Base-by-base conservation (phyloP, 1,140 invertebrate genomes). In the Vanessa tameamea region DNA sequence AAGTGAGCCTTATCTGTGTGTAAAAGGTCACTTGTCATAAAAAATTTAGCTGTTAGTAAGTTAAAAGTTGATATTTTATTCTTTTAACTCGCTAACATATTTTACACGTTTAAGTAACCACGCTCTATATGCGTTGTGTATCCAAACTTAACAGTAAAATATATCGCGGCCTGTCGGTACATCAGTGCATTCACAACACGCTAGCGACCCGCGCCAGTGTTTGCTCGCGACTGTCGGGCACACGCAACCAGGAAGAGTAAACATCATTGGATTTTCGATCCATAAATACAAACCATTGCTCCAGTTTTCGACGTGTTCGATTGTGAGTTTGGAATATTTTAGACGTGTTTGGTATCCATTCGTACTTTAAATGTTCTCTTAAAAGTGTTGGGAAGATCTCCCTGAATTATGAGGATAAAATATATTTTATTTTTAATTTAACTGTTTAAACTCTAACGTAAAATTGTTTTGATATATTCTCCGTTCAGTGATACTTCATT, bases 221-320 rank as follows among this genome's bases (percentile, higher is more conserved):
- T 85, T 87, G 70, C 75, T 76, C 75, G 85, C 74, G 71, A 85
- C 59, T 78, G 72, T 79, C 77, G 70, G 77, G 75, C 71, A 73
- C 76, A 80, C 73, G 75, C 70, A 73, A 73, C 65, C 43, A 43
- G 68, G 47, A 47, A 53, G 64, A 53, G 65, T 69, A 79, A 79
- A 79, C 65, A 78, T 75, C 53, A 59, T 66, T 43, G 53, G 65
- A 67, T 70, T 73, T 73, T 68, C 65, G 57, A 70, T 75, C 68
- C 67, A 70, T 75, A 75, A 43, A 74, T 69, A 69, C 26, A 59
- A 64, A 47, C 48, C 59, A 15, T 26, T 75, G 73, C 68, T 57
- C 73, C 9, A 65, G 73, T 75, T 75, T 73, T 37, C 23, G 26
- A 73, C 14, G 64, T 57, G 20, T 57, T 53, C 51, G 3, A 14